Evolutionary conservation across 2,797 vertebrate genomes (phyloP), one percentile per base, ranked within the genome.

Genomic region (Chaetophractus vellerosus): DNA sequence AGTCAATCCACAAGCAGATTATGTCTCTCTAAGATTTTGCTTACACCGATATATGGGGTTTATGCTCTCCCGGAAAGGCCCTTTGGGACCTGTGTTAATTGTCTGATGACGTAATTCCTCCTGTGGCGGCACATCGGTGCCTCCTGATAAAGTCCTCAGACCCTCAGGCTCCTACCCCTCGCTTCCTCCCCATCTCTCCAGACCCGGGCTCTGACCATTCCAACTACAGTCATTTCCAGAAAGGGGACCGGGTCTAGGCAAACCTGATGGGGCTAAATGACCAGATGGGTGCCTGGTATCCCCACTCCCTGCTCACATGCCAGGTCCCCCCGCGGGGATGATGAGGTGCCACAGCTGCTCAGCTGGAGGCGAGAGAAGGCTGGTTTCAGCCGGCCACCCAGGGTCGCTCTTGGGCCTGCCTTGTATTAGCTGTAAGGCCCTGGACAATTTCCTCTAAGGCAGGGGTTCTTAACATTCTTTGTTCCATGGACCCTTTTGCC

Each of bases 111-210:
- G 9, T 50, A 48, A 24, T 66, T 68, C 76, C 45, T 50, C 86
- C 33, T 21, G 24, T 68, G 69, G 21, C 19, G 84, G 21, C 23
- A 87, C 61, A 59, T 0, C 0, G 8, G 9, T 10, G 2, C 9
- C 66, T 88, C 48, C 31, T 48, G 21, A n/a, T 10, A 18, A 76
- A 23, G 12, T 50, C n/a, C 76, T 76, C 38, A 61, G 66, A 24
- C 9, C 19, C 75, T 81, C 63, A 10, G 0, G 18, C 26, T 64
- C 78, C 5, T 19, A 21, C 16, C 41, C 18, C 19, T 69, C 0
- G 0, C n/a, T 15, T 14, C 41, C 38, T 4, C 28, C 7, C 9
- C 10, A 0, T 2, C 10, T 31, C 68, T 23, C 0, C 11, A 33
- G 74, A 61, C 28, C 50, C 18, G 18, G 23, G 38, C 31, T 66